Conservation (phyloP, 2,113 vertebrate species). For the Nothobranchius kuhntae region DNA sequence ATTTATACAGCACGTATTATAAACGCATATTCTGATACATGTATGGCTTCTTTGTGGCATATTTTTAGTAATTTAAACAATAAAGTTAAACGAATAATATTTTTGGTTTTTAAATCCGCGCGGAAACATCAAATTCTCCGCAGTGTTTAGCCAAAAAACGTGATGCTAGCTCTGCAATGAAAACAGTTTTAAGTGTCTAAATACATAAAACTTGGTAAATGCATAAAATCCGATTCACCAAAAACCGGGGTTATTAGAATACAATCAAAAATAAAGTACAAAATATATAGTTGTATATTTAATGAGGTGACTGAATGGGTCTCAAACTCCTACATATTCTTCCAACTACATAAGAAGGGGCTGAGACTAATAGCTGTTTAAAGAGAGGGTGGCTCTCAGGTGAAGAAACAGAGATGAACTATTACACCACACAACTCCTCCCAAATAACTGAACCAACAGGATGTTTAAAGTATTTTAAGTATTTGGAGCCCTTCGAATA, state of each 20-base stretch:
- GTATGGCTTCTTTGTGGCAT: not conserved
- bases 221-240: too few relatives aligned
- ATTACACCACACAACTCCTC: conserved; percentile 42
- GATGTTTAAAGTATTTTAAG: not conserved
- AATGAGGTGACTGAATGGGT: too few relatives aligned
- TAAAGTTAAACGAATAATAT: not conserved
- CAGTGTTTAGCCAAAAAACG: not conserved
- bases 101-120: too few relatives aligned
- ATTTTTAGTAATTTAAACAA: not conserved
- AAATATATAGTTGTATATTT: too few relatives aligned
- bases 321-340: too few relatives aligned
- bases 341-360: too few relatives aligned
- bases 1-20: not conserved
- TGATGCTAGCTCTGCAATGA: not conserved
- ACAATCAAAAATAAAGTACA: too few relatives aligned
- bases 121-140: too few relatives aligned
- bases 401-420: too few relatives aligned
- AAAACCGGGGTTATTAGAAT: too few relatives aligned
- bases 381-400: conserved; percentile 16
- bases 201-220: too few relatives aligned
- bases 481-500: not conserved
- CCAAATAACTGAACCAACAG: conserved; percentile 28
- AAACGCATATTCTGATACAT: not conserved
- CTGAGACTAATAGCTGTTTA: conserved; percentile 18
- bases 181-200: too few relatives aligned